phyloP scores from a whole-genome alignment of 2,888 invertebrate species.

The Lithophane ornitopus region DNA sequence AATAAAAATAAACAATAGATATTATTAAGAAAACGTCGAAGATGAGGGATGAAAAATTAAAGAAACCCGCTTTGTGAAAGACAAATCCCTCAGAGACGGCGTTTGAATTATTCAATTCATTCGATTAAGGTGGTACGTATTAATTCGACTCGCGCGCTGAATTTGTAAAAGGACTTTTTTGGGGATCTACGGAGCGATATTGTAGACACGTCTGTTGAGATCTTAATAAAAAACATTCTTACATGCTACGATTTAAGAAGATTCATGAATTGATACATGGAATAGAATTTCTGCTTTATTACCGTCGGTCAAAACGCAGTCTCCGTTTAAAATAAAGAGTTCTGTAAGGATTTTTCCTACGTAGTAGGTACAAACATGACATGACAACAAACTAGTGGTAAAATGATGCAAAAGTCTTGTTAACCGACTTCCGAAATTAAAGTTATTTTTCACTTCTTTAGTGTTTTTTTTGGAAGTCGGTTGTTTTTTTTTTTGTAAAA shows the following conservation, averaged over 20 bases:
- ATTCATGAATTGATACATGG: not conserved
- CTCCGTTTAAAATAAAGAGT: not conserved
- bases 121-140: conserved; percentile 81
- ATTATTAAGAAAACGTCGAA: conserved; percentile 60
- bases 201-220: not conserved
- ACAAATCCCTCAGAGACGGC: conserved; percentile 74
- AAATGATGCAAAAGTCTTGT: too few species aligned
- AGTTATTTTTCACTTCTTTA: too few species aligned
- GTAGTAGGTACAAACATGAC: too few species aligned
- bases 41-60: conserved; percentile 71
- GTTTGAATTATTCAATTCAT: conserved; percentile 84
- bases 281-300: not conserved
- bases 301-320: not conserved
- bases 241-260: not conserved
- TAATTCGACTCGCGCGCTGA: conserved; percentile 79
- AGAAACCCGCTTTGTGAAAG: conserved; percentile 69
- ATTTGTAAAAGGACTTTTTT: conserved; percentile 69
- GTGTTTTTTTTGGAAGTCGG: too few species aligned
- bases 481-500: too few species aligned
- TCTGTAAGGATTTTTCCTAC: too few species aligned
- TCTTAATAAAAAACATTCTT: too few species aligned
- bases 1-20: conserved; percentile 51
- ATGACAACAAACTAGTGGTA: not conserved
- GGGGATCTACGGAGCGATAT: conserved; percentile 52
- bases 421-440: too few species aligned